Conservation (phyloP, 2,888 invertebrate genomes). For the Azorinus chamasolen region DNA sequence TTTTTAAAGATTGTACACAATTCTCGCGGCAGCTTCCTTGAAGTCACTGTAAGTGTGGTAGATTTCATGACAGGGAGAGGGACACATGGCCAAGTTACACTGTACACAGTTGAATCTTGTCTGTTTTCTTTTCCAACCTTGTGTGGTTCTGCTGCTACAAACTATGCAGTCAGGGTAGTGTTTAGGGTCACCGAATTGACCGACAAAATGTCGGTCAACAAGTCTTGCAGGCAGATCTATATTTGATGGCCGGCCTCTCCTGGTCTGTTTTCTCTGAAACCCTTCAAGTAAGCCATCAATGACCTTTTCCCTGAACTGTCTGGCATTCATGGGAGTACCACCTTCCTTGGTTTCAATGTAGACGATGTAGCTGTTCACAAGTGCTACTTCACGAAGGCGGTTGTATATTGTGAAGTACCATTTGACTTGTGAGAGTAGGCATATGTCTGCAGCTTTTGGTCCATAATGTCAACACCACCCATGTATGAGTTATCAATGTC, state of each 20-base stretch:
- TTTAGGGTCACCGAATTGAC: slow-evolving; percentile 34
- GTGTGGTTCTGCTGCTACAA: slow-evolving; percentile 26
- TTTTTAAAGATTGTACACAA: slow-evolving; percentile 27
- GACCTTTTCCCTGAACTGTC: slow-evolving; percentile 31
- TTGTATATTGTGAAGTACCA: slow-evolving; percentile 9
- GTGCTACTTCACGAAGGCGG: slow-evolving; percentile 37
- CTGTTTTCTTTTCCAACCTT: slow-evolving; percentile 52
- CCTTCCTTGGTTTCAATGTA: slow-evolving; percentile 22
- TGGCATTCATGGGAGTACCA: background rate
- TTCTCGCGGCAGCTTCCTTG: slow-evolving; percentile 3
- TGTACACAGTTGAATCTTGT: slow-evolving; percentile 35
- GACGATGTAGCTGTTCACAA: slow-evolving; percentile 58
- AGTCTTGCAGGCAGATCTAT: slow-evolving; percentile 28
- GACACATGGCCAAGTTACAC: slow-evolving; percentile 46
- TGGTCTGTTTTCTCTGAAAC: background rate
- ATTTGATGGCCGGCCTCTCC: slow-evolving; percentile 16
- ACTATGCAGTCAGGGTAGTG: slow-evolving; percentile 46
- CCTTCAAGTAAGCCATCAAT: slow-evolving; percentile 51
- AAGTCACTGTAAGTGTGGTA: slow-evolving; percentile 39
- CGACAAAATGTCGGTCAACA: slow-evolving; percentile 41
- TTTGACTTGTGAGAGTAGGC: slow-evolving; percentile 23
- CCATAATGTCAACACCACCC: slow-evolving; percentile 28
- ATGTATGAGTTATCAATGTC: slow-evolving; percentile 34
- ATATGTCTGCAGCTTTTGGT: slow-evolving; percentile 20
- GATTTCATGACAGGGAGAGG: slow-evolving; percentile 37